A percentile compares a stretch with the other conserved stretches of the same genome.
Evolutionary conservation across 2,113 vertebrate genomes (phyloP).

Genomic region (Dendropsophus ebraccatus): DNA sequence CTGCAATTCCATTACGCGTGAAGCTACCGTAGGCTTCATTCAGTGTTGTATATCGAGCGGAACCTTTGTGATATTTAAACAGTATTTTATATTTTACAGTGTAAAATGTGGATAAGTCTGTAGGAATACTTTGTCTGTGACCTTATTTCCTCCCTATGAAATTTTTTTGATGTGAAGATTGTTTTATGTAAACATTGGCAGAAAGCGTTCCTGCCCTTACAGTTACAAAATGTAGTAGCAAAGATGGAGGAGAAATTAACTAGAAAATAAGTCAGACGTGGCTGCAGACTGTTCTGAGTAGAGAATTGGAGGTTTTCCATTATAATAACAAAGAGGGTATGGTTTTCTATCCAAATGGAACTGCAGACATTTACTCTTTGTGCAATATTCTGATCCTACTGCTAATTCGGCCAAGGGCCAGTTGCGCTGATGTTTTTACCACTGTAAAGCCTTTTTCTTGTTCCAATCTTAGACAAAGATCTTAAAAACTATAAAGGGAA

Average conservation of each 20-base stretch:
- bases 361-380: neutral
- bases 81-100: neutral
- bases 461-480: neutral
- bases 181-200: conserved; percentile 41
- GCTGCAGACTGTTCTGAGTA: neutral
- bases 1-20: too few relatives aligned
- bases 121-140: conserved; percentile 3
- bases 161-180: neutral
- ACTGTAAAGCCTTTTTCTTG: neutral
- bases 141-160: conserved; percentile 14
- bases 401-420: neutral
- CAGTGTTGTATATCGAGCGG: neutral
- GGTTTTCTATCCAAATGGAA: neutral
- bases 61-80: neutral
- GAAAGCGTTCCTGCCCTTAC: neutral
- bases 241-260: neutral
- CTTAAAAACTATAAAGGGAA: too few relatives aligned
- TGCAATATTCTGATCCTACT: neutral
- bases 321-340: neutral
- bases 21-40: too few relatives aligned
- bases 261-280: conserved; percentile 25
- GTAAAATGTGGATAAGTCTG: neutral
- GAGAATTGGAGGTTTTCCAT: neutral
- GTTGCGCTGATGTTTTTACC: neutral
- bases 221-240: neutral